Base-by-base conservation (phyloP, 2,113 vertebrate genomes). In the Vimba vimba region DNA sequence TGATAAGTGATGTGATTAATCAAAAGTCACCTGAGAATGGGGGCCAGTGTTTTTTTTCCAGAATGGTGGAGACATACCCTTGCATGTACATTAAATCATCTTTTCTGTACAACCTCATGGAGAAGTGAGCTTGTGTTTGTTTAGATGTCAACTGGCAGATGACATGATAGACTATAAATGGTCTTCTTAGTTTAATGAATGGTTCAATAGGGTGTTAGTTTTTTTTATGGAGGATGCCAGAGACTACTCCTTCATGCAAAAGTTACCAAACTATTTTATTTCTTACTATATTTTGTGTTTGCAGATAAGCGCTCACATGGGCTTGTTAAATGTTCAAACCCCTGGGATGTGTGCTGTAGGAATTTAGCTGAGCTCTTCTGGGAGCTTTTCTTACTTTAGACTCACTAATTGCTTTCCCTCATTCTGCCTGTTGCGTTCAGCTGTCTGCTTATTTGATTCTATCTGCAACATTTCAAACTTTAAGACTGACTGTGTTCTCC, bases 181-280 rank as follows among this genome's bases (percentile, higher is more conserved):
- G 6, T 6, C 73, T 86, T 36, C 81, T 74, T 82, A 79, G 36
- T 86, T 59, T 87, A 87, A 90, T 90, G 88, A 89, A 90, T 86
- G 80, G 50, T 10, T 66, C 27, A 30, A 23, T 86, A 75, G 78
- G 66, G 50, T 17, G 50, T 59, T 81, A n/a, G 3, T 33, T 33
- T 73, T 25, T 10, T 75, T 47, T n/a, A 59, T 47, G 43, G 27
- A 59, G 23, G 23, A 45, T 30, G 52, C 62, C 79, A 62, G 30
- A 4, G n/a, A 36, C 66, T 36, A 75, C 62, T 33, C 7, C 7
- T 43, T 2, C 12, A 47, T 52, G 5, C 4, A 23, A 19, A 43
- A 71, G 19, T 71, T 23, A 71, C 19, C 36, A 23, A 33, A 21
- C 19, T 23, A 21, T 12, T 71, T 39, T 12, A 19, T 21, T 71